Percentiles rank a stretch among this genome's conserved stretches.
phyloP scores from a whole-genome alignment of 2,888 invertebrate genomes.

The Rhimphoctona megacephalus region DNA sequence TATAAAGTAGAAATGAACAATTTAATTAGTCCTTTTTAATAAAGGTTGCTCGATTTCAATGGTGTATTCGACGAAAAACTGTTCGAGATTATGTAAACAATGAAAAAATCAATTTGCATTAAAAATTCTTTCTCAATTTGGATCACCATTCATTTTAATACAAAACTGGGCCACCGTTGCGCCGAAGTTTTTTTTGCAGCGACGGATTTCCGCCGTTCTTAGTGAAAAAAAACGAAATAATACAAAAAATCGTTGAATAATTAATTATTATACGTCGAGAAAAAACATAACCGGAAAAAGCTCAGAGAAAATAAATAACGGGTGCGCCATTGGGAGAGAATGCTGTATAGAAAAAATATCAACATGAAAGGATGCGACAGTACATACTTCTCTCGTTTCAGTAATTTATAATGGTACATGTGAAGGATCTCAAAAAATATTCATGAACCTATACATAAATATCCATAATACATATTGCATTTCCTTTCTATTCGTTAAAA shows the following conservation, averaged over 20 bases:
- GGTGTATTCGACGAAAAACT: neutral
- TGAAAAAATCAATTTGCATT: neutral
- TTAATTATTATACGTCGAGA: conserved; percentile 56
- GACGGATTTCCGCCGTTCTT: conserved; percentile 7
- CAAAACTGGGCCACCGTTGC: neutral
- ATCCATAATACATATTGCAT: neutral
- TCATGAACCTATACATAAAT: neutral
- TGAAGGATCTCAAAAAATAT: neutral
- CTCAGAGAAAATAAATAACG: conserved; percentile 50
- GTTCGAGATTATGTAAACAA: neutral
- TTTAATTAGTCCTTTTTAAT: neutral
- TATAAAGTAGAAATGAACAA: neutral
- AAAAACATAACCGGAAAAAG: conserved; percentile 42
- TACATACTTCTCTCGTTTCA: neutral
- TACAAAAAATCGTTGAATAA: conserved; percentile 43
- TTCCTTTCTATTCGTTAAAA: neutral
- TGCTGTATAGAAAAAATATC: conserved; percentile 40
- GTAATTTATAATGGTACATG: neutral
- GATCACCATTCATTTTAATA: neutral
- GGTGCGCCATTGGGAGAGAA: conserved; percentile 2
- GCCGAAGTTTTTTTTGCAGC: neutral
- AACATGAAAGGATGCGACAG: conserved; percentile 7
- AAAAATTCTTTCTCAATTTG: neutral
- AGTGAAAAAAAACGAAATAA: neutral
- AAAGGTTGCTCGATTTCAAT: neutral